Conservation (phyloP, 2,888 invertebrate species). For the Cataglyphis altisquamis region DNA sequence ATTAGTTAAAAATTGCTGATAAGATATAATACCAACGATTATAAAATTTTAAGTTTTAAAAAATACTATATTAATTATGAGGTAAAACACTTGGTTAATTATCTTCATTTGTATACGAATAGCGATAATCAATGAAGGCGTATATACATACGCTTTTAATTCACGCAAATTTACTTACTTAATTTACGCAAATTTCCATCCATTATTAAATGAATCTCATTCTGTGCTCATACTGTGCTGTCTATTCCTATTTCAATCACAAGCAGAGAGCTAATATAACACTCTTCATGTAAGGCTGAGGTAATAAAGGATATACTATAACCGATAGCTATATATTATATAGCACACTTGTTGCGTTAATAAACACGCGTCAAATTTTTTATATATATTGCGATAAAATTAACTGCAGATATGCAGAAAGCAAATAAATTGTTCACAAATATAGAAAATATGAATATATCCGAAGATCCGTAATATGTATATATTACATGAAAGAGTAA, state of each 20-base stretch:
- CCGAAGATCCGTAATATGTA: background rate
- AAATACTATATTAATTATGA: background rate
- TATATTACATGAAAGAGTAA: background rate
- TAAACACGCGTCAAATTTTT: background rate
- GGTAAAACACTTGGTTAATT: background rate
- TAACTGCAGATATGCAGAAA: background rate
- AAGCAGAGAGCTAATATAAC: constrained; percentile 14
- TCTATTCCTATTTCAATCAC: constrained; percentile 25
- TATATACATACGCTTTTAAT: constrained; percentile 11
- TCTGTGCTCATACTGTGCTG: background rate
- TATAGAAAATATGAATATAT: constrained; percentile 9
- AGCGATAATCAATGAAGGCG: background rate
- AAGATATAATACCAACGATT: background rate
- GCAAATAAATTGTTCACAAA: background rate
- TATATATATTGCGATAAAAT: background rate
- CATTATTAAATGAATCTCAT: constrained; percentile 35
- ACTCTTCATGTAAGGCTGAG: constrained; percentile 7
- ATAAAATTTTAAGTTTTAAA: background rate
- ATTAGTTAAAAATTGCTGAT: constrained; percentile 11
- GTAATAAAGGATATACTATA: constrained; percentile 10
- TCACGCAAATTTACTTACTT: constrained; percentile 24
- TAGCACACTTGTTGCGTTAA: constrained; percentile 43
- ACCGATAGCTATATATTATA: background rate
- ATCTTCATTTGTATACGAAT: background rate
- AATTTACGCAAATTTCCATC: constrained; percentile 24